Evolutionary conservation across 2,113 vertebrate species (phyloP), one percentile per base, ranked within the genome.

Genomic region (Gulo gulo): DNA sequence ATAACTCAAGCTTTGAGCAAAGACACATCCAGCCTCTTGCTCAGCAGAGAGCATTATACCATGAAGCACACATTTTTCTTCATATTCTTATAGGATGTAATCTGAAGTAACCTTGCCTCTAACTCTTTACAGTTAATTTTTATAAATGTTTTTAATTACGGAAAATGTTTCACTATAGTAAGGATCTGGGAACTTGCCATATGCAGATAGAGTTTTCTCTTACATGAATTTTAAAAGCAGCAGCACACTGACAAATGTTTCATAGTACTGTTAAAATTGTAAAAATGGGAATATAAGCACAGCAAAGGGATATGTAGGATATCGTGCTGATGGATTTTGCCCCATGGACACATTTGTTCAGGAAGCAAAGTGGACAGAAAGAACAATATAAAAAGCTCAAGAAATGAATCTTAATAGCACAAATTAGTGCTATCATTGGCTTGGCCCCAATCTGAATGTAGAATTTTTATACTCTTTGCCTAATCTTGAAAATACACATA

Each of bases 121-220:
- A 97, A 95, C 78, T 98, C 89, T 93, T 95, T 94, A 87, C 76
- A 96, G 88, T 94, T 96, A 98, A 96, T 95, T 97, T 93, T 96
- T 98, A 97, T 97, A 67, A 95, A 95, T 97, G 85, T 91, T 97
- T 97, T 96, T 96, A 98, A 97, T 97, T 94, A 98, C 50, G 29
- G 57, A 88, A 97, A 94, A 89, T 94, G 65, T 93, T 95, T 95
- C 55, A 87, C 73, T 95, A 57, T 95, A 82, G 47, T 81, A 55
- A 96, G 34, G 29, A 92, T 90, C 39, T 96, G 61, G 81, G 61
- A 61, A 81, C 34, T 29, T 80, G 52, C 87, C 83, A 91, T 73
- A 94, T 84, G 42, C 63, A 90, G 21, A 88, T 18, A 90, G 16
- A 92, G n/a, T 85, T 96, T 96, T 84, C 42, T 89, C 45, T 82